Evolutionary conservation across 2,888 invertebrate species (phyloP).

Genomic region (Apamea monoglypha): DNA sequence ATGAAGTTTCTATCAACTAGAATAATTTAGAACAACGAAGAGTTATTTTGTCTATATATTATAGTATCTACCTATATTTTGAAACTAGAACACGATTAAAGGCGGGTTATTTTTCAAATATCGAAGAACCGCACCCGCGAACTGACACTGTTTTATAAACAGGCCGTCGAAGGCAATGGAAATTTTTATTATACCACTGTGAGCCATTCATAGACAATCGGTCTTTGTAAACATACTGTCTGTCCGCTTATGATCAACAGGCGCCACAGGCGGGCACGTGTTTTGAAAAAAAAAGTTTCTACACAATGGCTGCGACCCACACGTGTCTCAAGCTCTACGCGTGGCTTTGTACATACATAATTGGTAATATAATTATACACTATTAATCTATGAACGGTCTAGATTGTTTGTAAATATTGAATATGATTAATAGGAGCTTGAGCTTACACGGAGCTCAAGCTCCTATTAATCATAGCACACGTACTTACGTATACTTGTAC

Average conservation of each 20-base stretch:
- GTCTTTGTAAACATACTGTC: constrained; percentile 69
- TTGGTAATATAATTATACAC: constrained; percentile 17
- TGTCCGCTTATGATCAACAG: constrained; percentile 53
- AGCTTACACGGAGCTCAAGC: too few species aligned
- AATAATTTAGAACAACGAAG: not conserved
- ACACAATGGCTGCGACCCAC: constrained; percentile 61
- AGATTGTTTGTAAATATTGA: constrained; percentile 44
- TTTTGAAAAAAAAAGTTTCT: constrained; percentile 60
- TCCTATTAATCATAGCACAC: not conserved
- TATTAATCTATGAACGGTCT: constrained; percentile 16
- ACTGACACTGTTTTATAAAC: constrained; percentile 73
- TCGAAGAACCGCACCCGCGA: constrained; percentile 44
- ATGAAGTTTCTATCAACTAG: not conserved
- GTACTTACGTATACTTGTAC: too few species aligned
- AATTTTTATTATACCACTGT: constrained; percentile 61
- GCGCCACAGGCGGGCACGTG: constrained; percentile 57
- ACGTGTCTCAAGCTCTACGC: constrained; percentile 39
- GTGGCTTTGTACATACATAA: constrained; percentile 14
- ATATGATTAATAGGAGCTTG: too few species aligned
- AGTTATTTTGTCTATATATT: not conserved
- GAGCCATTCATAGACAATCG: constrained; percentile 69
- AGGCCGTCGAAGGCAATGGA: constrained; percentile 61
- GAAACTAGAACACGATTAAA: constrained; percentile 32
- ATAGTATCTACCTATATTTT: constrained; percentile 5
- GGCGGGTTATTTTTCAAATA: constrained; percentile 57